Evolutionary conservation across 2,888 invertebrate species (phyloP), one percentile per base, ranked within the genome.

Genomic region (Ernsta delagoae): DNA sequence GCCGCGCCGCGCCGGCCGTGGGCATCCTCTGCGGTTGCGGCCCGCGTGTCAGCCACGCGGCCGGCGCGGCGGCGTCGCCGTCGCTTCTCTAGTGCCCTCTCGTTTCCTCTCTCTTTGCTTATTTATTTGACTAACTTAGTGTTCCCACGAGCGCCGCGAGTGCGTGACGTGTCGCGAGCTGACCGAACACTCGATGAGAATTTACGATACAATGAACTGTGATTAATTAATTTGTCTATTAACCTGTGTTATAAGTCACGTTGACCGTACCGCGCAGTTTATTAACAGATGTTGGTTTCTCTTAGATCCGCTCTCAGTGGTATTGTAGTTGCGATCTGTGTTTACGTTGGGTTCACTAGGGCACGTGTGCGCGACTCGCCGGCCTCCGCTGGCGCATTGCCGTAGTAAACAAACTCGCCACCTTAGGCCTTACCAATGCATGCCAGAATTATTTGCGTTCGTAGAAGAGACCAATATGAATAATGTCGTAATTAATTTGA

Each of bases 41-140:
- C 72, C 57, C 71, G 75, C 74, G 73, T 74, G 74, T 70, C 59
- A 69, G 70, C 72, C 74, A 74, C 71, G 75, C 78, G 75, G 74
- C 63, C 70, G 71, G 59, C 71, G n/a, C n/a, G n/a, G n/a, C n/a
- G n/a, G n/a, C n/a, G n/a, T n/a, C n/a, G 71, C 65, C 70, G 70
- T 64, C 59, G 70, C 65, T 61, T 75, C 79, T 79, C 75, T 78
- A 79, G 75, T 80, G 84, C 85, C 81, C 82, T 86, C 88, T 87
- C 84, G 80, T 84, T 87, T 77, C 83, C 88, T 74, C 84, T 74
- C 84, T 83, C 81, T 80, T 83, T 81, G 80, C 79, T 86, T 82
- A 79, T 83, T 77, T 78, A 83, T 81, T 84, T 77, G 77, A 79
- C 83, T 83, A 86, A 87, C 79, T 89, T 89, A 91, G 91, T 91